A percentile compares a stretch with the other conserved stretches of the same genome.
Evolutionary conservation across 1,140 invertebrate genomes (phyloP).

Genomic region (Teleogryllus occipitalis): DNA sequence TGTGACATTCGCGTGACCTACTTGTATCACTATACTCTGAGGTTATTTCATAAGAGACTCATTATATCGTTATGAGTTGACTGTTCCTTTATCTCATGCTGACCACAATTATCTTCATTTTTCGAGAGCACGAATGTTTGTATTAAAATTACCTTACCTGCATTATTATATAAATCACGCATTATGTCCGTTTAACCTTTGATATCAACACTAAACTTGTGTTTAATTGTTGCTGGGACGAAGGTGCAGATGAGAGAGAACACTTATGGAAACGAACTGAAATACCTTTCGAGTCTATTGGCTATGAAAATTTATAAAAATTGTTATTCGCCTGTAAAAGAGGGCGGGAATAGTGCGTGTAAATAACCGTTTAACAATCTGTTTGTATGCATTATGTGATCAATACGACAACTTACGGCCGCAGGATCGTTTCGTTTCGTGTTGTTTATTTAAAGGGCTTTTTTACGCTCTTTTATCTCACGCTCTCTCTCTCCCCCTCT

Average conservation of each 20-base stretch:
- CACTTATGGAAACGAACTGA: neutral
- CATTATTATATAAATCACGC: neutral
- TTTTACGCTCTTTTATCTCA: too few species aligned
- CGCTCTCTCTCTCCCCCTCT: neutral
- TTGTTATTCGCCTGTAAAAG: neutral
- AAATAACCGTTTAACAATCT: slow-evolving; percentile 19
- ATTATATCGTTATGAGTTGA: too few species aligned
- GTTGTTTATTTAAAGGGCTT: neutral
- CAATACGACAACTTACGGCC: slow-evolving; percentile 17
- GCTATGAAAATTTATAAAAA: neutral
- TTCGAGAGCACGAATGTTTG: neutral
- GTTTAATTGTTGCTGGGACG: neutral
- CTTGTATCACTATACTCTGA: too few species aligned
- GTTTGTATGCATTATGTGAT: slow-evolving; percentile 20
- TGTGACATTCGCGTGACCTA: too few species aligned
- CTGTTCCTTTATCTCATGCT: too few species aligned
- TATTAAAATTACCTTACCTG: neutral
- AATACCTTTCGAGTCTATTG: neutral
- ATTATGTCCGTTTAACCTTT: neutral
- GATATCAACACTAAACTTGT: neutral
- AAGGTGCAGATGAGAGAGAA: neutral
- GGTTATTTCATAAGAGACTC: too few species aligned
- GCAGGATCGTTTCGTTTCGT: neutral
- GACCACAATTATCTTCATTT: neutral
- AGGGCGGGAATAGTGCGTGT: slow-evolving; percentile 7